phyloP scores from a whole-genome alignment of 2,888 invertebrate genomes.

The Noctua janthe region DNA sequence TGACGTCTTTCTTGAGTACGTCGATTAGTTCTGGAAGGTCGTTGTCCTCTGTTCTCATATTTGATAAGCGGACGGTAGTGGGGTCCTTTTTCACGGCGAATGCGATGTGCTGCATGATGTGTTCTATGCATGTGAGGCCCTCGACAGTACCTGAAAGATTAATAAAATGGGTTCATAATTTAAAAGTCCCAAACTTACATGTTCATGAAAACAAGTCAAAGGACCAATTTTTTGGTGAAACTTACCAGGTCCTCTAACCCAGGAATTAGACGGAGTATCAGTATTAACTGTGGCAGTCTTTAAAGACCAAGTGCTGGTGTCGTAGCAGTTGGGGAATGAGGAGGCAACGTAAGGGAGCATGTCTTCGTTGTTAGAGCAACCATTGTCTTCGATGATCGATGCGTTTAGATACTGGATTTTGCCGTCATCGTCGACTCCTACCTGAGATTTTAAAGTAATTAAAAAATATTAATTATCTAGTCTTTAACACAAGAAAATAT shows the following conservation, averaged over 20 bases:
- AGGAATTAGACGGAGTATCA: conserved; percentile 92
- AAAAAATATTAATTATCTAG: neutral
- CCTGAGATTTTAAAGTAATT: conserved; percentile 74
- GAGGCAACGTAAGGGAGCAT: conserved; percentile 29
- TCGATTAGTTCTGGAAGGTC: conserved; percentile 89
- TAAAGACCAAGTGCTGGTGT: conserved; percentile 76
- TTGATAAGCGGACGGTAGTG: conserved; percentile 89
- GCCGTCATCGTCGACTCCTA: conserved; percentile 91
- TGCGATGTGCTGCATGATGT: conserved; percentile 93
- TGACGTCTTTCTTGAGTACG: conserved; percentile 86
- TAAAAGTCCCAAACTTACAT: neutral
- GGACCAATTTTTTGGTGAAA: neutral
- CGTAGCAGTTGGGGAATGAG: conserved; percentile 89
- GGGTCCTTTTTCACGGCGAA: conserved; percentile 90
- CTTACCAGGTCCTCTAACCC: conserved; percentile 92
- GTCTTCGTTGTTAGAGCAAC: conserved; percentile 84
- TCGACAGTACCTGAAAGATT: conserved; percentile 88
- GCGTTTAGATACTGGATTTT: conserved; percentile 91
- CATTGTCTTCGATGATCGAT: conserved; percentile 86
- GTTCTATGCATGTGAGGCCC: conserved; percentile 91
- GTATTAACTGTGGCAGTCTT: conserved; percentile 87
- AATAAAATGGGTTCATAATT: neutral
- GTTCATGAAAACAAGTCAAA: neutral
- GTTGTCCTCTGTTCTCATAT: conserved; percentile 87
- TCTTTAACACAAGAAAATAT: neutral